These are phyloP conservation scores for Galemys pyrenaicus DNA, from an alignment of 2,113 vertebrate genomes.

Conservation along the genomic window DNA sequence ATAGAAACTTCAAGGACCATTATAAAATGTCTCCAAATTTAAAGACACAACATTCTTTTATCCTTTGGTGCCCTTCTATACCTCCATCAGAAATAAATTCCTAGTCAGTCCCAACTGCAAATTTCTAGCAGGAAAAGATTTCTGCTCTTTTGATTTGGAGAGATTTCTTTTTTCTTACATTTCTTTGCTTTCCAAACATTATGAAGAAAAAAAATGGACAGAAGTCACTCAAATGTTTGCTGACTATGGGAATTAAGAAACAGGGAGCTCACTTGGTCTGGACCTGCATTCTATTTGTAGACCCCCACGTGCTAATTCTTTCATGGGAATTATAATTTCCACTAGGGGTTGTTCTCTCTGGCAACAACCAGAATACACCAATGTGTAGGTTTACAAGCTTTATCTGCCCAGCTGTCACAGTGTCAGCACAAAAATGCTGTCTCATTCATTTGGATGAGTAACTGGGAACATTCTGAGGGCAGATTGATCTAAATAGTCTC, in stretches of 20 bases:
- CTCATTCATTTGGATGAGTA: background rate
- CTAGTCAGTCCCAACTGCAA: background rate
- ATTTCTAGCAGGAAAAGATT: background rate
- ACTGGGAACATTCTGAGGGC: background rate
- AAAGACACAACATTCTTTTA: conserved; percentile 64
- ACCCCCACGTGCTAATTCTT: background rate
- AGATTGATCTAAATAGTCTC: background rate
- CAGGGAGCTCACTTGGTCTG: background rate
- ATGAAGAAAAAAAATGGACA: background rate
- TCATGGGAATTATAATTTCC: background rate
- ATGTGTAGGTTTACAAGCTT: background rate
- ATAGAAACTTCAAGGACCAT: conserved; percentile 74
- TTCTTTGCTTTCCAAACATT: background rate
- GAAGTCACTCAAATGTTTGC: background rate
- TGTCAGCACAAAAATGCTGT: background rate
- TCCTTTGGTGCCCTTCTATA: background rate
- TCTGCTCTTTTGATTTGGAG: background rate
- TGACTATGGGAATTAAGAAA: background rate
- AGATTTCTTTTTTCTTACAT: background rate
- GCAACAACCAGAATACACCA: background rate
- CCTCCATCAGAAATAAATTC: background rate
- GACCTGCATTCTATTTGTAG: background rate
- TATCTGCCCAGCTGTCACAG: background rate
- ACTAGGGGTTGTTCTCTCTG: background rate
- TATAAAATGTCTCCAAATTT: conserved; percentile 72